These are phyloP conservation scores for Heloderma charlesbogerti DNA, from an alignment of 2,113 vertebrate species.

Conservation along the genomic window DNA sequence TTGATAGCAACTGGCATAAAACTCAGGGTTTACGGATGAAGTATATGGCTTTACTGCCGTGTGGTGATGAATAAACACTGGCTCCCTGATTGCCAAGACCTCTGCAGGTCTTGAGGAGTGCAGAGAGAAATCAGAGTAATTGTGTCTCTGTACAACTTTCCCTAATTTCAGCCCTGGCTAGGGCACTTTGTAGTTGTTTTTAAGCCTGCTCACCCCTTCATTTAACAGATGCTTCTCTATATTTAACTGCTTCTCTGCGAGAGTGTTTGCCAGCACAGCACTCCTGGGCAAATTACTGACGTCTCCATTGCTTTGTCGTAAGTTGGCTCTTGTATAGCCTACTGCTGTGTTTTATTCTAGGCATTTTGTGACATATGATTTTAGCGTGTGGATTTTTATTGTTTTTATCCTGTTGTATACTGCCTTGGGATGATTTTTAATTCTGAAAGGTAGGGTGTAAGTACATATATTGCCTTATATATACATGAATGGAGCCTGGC, in stretches of 20 bases:
- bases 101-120: neutral
- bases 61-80: too few relatives aligned
- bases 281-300: neutral
- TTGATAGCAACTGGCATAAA: too few relatives aligned
- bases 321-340: neutral
- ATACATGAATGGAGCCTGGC: neutral
- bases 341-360: neutral
- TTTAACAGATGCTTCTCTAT: neutral
- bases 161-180: neutral
- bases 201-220: neutral
- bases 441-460: neutral
- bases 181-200: neutral
- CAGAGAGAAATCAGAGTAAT: neutral
- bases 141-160: neutral
- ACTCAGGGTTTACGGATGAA: too few relatives aligned
- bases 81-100: neutral
- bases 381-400: neutral
- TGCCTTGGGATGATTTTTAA: neutral
- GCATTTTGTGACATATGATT: neutral
- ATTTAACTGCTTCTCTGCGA: neutral
- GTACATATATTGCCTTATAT: neutral
- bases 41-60: too few relatives aligned
- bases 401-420: neutral
- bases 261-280: neutral
- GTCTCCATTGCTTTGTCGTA: too few relatives aligned